Evolutionary conservation across 2,888 invertebrate genomes (phyloP), one percentile per base, ranked within the genome.

Genomic region (Heteromyza rotundicornis): DNA sequence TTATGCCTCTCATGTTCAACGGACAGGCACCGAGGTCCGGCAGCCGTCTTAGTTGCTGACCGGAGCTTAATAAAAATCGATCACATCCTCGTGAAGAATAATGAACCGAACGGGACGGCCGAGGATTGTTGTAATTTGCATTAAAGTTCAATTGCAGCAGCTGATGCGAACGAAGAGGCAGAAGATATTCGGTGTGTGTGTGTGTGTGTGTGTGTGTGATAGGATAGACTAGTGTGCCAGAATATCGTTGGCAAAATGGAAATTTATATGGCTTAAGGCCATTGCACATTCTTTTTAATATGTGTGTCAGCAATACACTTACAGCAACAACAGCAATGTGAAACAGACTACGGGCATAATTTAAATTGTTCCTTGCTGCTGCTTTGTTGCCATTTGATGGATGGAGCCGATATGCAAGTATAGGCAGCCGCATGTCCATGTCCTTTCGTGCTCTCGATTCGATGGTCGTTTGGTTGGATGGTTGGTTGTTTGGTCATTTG

Each of bases 261-360:
- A 27, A 27, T 27, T 40, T n/a, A n/a, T n/a, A n/a, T 40, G 40
- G 40, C 40, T n/a, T 10, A n/a, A 40, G n/a, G 40, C 40, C 14
- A n/a, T n/a, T 40, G 40, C 40, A 40, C 40, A 40, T 40, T 7
- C 40, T 40, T n/a, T n/a, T 40, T 14, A 40, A 40, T 47, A 47
- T 19, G 5, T 47, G 20, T 47, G 47, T 20, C 47, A 47, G 47
- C 20, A 40, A 27, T 27, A 27, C 10, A 27, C 27, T 27, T 7
- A 40, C 40, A 40, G 14, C 40, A 40, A 40, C 40, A 40, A 14
- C 40, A 40, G n/a, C 40, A 47, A 47, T 20, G 20, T 14, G 14
- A 17, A 19, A 19, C 7, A 19, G 47, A 17, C 17, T 40, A 20
- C 47, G 14, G 14, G 19, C 47, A 20, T 47, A 47, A 47, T 47